Base-by-base conservation (phyloP, 1,140 invertebrate species). In the Brachionus calyciflorus region DNA sequence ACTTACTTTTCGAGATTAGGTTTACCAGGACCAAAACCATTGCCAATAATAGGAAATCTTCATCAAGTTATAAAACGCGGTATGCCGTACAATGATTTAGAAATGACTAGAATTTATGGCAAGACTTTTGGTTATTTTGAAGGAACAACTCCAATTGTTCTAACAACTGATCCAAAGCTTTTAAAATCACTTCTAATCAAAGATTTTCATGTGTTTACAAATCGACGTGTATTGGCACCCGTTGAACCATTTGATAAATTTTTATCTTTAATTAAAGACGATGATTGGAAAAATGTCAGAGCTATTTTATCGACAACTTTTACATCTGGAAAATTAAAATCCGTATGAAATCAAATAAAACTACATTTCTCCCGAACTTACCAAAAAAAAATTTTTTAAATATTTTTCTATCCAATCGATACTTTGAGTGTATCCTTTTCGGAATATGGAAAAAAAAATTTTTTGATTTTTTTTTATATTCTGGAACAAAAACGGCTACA, bases 231-330 rank as follows among this genome's bases (percentile, higher is more conserved):
- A 5, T 24, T 76, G 0, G 73, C 55, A 76, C 49, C 49, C 4
- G 4, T 55, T 6, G 73, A 55, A 7, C 73, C 73, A 4, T 76
- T 57, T 41, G 41, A 76, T 30, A 10, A 76, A 19, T 33, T 55
- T 57, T 33, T 76, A 12, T 44, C 49, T n/a, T 14, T 41, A 26
- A 21, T 76, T 6, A 57, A 76, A 76, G 73, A 60, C 17, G 73
- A 76, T 30, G 49, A 76, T 40, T 76, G 73, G 73, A 76, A 76
- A 19, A 40, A 40, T 57, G 53, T 55, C n/a, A 46, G 73, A 21
- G 46, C 73, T 41, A 41, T 76, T 41, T n/a, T 76, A 10, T 76
- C 73, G 9, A 55, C 73, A 44, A 41, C 51, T 19, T 76, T 76
- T 30, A 40, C 73, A 5, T 57, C 26, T 40, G 73, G 49, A 41